Conservation (phyloP, 2,888 invertebrate genomes). For the Pyrrhosoma nymphula region DNA sequence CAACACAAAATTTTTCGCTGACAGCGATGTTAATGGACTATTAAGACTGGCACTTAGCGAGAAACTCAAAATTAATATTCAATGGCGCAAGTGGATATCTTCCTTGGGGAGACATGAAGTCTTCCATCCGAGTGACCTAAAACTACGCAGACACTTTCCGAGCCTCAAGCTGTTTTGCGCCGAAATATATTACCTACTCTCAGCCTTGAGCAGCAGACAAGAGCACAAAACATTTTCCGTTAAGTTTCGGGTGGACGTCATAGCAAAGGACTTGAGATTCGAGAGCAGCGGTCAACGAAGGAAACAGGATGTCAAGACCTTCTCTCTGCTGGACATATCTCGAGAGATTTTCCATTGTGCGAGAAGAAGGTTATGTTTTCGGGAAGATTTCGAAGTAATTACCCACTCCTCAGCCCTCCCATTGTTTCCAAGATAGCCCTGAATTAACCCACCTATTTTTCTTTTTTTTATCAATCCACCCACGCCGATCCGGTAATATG, state of each 20-base stretch:
- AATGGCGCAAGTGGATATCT: too few species aligned
- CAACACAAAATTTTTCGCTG: too few species aligned
- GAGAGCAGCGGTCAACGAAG: background rate
- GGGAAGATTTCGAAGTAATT: background rate
- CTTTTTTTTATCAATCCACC: background rate
- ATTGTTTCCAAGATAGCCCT: background rate
- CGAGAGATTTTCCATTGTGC: background rate
- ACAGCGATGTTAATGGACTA: too few species aligned
- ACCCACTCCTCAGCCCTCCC: background rate
- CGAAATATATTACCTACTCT: background rate
- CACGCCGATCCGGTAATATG: background rate
- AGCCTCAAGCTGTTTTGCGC: background rate
- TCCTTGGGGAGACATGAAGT: too few species aligned
- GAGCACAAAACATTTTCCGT: background rate
- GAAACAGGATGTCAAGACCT: conserved; percentile 36
- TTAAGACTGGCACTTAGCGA: too few species aligned
- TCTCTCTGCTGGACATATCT: background rate
- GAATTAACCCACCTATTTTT: background rate
- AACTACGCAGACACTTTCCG: background rate
- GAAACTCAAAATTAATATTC: too few species aligned
- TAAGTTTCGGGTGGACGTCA: background rate
- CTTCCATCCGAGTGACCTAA: too few species aligned
- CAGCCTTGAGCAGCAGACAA: background rate
- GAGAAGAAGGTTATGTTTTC: conserved; percentile 2
- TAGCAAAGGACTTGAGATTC: background rate